Evolutionary conservation across 2,113 vertebrate species (phyloP).

Genomic region (Reinhardtius hippoglossoides): DNA sequence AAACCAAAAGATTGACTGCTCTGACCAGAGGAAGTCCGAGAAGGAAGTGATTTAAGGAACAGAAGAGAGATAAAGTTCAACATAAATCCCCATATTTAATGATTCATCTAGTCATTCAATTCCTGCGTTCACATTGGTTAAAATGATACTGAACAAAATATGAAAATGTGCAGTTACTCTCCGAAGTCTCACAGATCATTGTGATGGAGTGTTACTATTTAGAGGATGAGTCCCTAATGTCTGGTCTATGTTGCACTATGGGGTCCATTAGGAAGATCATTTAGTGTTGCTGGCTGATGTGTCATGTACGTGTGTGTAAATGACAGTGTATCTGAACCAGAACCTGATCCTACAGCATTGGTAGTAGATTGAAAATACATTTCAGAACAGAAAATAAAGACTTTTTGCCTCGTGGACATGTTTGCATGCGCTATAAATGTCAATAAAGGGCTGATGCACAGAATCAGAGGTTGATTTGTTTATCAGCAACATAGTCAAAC

Average conservation of each 20-base stretch:
- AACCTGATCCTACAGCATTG: background rate
- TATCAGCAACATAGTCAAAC: too few species aligned
- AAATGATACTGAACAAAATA: background rate
- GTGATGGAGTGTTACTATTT: background rate
- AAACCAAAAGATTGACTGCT: slow-evolving; percentile 17
- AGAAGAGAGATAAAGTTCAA: background rate
- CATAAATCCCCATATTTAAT: background rate
- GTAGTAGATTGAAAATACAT: background rate
- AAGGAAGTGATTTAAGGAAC: background rate
- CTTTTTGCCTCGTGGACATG: too few species aligned
- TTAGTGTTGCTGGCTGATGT: too few species aligned
- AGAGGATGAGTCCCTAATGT: background rate
- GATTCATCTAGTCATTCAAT: background rate
- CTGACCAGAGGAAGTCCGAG: slow-evolving; percentile 19
- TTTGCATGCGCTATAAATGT: too few species aligned
- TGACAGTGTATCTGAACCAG: background rate
- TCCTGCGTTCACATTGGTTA: background rate
- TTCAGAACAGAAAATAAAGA: background rate
- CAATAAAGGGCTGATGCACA: too few species aligned
- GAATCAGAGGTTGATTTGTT: too few species aligned
- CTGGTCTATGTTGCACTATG: background rate
- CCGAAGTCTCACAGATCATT: background rate
- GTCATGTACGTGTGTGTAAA: background rate
- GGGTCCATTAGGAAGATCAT: background rate
- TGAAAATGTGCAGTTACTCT: background rate